Base-by-base conservation (phyloP, 2,797 vertebrate species). In the Alca torda region DNA sequence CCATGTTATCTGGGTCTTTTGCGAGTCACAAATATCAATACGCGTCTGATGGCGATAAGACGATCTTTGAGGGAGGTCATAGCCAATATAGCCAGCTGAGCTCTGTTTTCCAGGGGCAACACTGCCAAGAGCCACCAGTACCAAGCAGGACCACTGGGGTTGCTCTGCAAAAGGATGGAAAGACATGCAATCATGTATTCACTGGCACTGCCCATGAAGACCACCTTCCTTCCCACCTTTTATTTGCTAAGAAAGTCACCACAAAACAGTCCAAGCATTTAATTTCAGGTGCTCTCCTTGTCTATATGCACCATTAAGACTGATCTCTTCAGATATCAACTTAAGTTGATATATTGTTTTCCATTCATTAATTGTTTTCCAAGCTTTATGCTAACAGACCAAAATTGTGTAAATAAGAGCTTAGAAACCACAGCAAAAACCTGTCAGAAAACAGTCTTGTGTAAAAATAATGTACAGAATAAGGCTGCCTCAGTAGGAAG, bases 51-150 rank as follows among this genome's bases (percentile, higher is more conserved):
- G 96, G 99, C 99, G 0, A 99, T 98, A 11, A 99, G 99, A 67
- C 98, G 98, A 90, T 99, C 99, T 97, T 99, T 99, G 43, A 99
- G 98, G 3, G 98, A 98, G 45, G 97, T 99, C 99, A 99, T 99
- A 86, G 99, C 96, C 37, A 99, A 95, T 93, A 99, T 99, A 87
- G 99, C 99, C 96, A 99, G 98, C 96, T 99, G 99, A 93, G 99
- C 99, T 94, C 98, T 98, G 85, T 98, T 98, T 89, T 99, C 99
- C 94, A 99, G 89, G 0, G 99, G 99, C 73, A 99, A 96, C 68
- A 99, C 99, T 3, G 98, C 99, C 61, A 99, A 98, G 46, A 99
- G 98, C 99, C 99, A 99, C 99, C 99, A 99, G 98, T 98, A 98
- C 99, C 99, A 99, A 11, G 99, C 98, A 8, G 99, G 99, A 63